These are phyloP conservation scores for Tetraodon nigroviridis DNA, from an alignment of 2,113 vertebrate genomes.

Conservation along the genomic window DNA sequence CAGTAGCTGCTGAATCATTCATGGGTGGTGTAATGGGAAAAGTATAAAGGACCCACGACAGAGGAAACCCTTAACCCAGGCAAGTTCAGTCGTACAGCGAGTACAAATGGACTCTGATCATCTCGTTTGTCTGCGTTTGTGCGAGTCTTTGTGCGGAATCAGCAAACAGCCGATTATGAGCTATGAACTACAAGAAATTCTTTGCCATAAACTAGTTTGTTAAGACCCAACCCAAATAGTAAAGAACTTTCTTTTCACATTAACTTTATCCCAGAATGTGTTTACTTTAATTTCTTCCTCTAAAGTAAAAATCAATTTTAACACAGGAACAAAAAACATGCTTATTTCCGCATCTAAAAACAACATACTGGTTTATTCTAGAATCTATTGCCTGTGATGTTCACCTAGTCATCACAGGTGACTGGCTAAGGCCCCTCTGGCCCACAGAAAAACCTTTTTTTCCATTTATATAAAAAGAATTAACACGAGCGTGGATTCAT, in stretches of 20 bases:
- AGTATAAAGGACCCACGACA: slow-evolving; percentile 43
- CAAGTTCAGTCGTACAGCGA: slow-evolving; percentile 17
- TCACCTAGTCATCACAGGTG: too few relatives aligned
- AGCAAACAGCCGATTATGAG: slow-evolving; percentile 1
- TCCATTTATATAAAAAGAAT: too few relatives aligned
- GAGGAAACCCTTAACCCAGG: slow-evolving; percentile 25
- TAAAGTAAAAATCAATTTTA: slow-evolving; percentile 27
- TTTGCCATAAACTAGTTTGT: not conserved
- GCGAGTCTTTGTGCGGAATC: not conserved
- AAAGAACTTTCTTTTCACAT: slow-evolving; percentile 3
- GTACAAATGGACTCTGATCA: slow-evolving; percentile 8
- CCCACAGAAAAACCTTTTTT: too few relatives aligned
- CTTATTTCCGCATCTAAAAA: too few relatives aligned
- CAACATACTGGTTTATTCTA: too few relatives aligned
- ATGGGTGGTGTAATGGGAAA: slow-evolving; percentile 69
- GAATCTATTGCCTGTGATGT: too few relatives aligned
- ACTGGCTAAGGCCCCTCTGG: too few relatives aligned
- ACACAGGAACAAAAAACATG: too few relatives aligned
- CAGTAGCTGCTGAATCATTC: slow-evolving; percentile 67
- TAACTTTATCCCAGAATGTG: not conserved
- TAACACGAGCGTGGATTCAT: too few relatives aligned
- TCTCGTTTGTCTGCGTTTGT: not conserved
- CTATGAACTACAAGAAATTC: not conserved
- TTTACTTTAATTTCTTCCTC: too few relatives aligned
- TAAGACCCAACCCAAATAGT: too few relatives aligned